These are phyloP conservation scores for Aporrectodea caliginosa DNA, from an alignment of 1,140 invertebrate species.

Conservation along the genomic window DNA sequence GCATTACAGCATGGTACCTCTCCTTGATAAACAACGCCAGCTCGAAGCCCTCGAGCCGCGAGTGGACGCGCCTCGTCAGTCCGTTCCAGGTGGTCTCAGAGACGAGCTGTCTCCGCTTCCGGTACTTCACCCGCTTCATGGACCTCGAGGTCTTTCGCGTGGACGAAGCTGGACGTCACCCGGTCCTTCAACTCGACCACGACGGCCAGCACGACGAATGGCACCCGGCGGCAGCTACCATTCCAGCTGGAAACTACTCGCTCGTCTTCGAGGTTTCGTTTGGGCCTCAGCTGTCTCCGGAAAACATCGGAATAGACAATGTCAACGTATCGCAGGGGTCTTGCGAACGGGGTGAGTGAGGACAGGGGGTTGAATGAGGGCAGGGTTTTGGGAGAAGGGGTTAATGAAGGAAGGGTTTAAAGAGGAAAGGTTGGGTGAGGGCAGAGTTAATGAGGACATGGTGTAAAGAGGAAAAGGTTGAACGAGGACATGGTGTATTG, in stretches of 20 bases:
- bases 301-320: constrained; percentile 7
- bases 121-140: not conserved
- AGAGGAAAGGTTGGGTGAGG: too few species aligned
- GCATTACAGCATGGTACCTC: not conserved
- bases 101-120: not conserved
- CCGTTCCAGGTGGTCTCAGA: not conserved
- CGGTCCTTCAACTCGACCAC: not conserved
- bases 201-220: constrained; percentile 3
- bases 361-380: too few species aligned
- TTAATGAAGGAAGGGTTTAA: too few species aligned
- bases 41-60: not conserved
- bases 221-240: not conserved
- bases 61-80: not conserved
- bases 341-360: not conserved
- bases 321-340: not conserved
- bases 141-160: not conserved
- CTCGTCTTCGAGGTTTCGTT: not conserved
- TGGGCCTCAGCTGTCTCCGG: not conserved
- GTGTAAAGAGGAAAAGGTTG: too few species aligned
- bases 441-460: too few species aligned
- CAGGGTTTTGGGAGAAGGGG: too few species aligned
- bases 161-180: not conserved
- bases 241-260: not conserved
- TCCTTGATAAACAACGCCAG: not conserved
- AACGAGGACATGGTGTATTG: too few species aligned